phyloP scores from a whole-genome alignment of 2,888 invertebrate species.

The Gymnocheta viridis region DNA sequence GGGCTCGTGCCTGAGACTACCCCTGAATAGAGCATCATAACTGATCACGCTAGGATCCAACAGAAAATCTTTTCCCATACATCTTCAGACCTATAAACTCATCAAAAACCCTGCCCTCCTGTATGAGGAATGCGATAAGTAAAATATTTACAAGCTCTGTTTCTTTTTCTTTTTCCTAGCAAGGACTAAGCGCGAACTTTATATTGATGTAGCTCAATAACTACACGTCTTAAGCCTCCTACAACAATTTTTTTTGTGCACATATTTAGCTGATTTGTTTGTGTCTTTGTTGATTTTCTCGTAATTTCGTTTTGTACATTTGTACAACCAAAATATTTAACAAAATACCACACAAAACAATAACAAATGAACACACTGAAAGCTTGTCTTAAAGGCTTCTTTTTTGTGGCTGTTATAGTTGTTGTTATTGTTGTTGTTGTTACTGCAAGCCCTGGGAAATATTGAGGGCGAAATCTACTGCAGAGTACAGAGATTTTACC shows the following conservation, averaged over 20 bases:
- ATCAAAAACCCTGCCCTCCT: too few species aligned
- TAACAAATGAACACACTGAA: constrained; percentile 65
- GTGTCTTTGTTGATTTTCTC: constrained; percentile 42
- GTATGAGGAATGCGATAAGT: too few species aligned
- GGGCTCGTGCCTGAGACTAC: too few species aligned
- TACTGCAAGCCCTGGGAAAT: constrained; percentile 62
- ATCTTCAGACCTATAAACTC: too few species aligned
- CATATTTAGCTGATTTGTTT: constrained; percentile 41
- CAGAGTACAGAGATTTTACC: constrained; percentile 51
- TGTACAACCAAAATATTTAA: constrained; percentile 20
- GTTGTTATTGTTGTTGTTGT: constrained; percentile 4
- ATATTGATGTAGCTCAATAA: constrained; percentile 16
- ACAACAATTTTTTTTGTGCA: not conserved
- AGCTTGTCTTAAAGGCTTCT: constrained; percentile 46
- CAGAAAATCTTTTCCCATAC: too few species aligned
- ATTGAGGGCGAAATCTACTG: constrained; percentile 66
- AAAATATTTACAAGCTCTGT: too few species aligned
- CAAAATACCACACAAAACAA: constrained; percentile 64
- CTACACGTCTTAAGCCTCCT: not conserved
- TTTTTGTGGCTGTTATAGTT: not conserved
- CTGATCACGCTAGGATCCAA: too few species aligned
- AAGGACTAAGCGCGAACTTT: not conserved
- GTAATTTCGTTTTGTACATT: constrained; percentile 47
- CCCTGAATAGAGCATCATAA: too few species aligned
- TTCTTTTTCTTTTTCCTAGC: too few species aligned